These are phyloP conservation scores for Sebastes schlegelii DNA, from an alignment of 2,113 vertebrate species.

Conservation along the genomic window DNA sequence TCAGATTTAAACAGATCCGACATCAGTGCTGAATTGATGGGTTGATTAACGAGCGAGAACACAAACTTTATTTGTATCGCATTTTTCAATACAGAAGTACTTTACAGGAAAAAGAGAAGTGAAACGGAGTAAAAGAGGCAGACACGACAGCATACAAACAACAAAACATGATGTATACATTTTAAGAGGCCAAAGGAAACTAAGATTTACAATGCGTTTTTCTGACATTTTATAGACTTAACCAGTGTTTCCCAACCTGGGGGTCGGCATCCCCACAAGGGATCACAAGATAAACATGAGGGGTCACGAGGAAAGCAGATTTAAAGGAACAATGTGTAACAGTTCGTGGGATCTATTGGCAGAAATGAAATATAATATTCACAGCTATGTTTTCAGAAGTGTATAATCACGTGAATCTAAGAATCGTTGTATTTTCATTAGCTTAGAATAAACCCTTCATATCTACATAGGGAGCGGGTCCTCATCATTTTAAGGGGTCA, in stretches of 20 bases:
- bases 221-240: background rate
- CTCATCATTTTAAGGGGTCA: background rate
- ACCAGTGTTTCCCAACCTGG: background rate
- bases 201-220: background rate
- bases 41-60: background rate
- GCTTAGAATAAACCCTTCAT: too few relatives aligned
- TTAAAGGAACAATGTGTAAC: too few relatives aligned
- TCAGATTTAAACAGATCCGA: background rate
- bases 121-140: background rate
- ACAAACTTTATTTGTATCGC: background rate
- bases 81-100: background rate
- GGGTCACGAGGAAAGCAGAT: too few relatives aligned
- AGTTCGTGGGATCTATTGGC: too few relatives aligned
- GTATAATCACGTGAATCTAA: too few relatives aligned
- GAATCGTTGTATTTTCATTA: too few relatives aligned
- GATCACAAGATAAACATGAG: background rate
- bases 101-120: constrained; percentile 3
- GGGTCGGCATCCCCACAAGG: background rate
- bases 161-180: background rate
- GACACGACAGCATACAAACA: background rate
- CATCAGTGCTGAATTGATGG: background rate
- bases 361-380: too few relatives aligned
- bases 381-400: too few relatives aligned
- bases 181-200: background rate
- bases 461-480: too few relatives aligned